phyloP scores from a whole-genome alignment of 2,888 invertebrate species.

The Mellilla xanthometata region DNA sequence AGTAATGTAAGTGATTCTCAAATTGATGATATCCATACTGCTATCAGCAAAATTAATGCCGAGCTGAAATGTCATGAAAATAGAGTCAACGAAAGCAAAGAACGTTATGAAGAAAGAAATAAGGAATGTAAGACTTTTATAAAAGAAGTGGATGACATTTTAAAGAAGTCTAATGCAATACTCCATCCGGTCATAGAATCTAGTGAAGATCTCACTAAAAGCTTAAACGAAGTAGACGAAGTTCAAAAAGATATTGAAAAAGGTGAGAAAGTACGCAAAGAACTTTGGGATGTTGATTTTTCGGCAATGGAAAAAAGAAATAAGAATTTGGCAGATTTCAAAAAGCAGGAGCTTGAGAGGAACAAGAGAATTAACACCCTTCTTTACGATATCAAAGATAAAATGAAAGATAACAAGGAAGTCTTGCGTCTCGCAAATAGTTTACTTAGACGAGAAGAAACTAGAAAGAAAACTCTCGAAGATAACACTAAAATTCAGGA shows the following conservation, averaged over 20 bases:
- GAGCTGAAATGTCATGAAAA: constrained; percentile 65
- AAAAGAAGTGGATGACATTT: constrained; percentile 65
- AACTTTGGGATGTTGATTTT: constrained; percentile 56
- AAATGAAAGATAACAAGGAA: constrained; percentile 73
- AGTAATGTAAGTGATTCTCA: constrained; percentile 50
- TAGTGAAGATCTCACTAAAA: constrained; percentile 20
- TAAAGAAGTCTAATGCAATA: constrained; percentile 62
- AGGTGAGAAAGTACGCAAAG: constrained; percentile 46
- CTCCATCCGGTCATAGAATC: constrained; percentile 51
- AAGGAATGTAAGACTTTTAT: constrained; percentile 68
- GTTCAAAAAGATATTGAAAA: constrained; percentile 16
- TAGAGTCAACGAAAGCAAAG: constrained; percentile 60
- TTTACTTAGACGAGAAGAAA: constrained; percentile 59
- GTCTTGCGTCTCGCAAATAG: constrained; percentile 65
- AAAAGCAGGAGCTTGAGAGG: constrained; percentile 51
- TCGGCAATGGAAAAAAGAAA: constrained; percentile 40
- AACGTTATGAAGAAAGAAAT: constrained; percentile 58
- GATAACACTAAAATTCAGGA: constrained; percentile 37
- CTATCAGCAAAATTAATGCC: constrained; percentile 62
- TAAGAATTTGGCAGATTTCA: constrained; percentile 43
- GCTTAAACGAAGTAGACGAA: constrained; percentile 16
- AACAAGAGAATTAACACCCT: constrained; percentile 61
- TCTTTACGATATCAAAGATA: constrained; percentile 66
- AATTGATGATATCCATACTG: constrained; percentile 61
- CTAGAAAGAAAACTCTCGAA: constrained; percentile 39